Evolutionary conservation across 2,888 invertebrate genomes (phyloP).

Genomic region (Macrophya annulata): DNA sequence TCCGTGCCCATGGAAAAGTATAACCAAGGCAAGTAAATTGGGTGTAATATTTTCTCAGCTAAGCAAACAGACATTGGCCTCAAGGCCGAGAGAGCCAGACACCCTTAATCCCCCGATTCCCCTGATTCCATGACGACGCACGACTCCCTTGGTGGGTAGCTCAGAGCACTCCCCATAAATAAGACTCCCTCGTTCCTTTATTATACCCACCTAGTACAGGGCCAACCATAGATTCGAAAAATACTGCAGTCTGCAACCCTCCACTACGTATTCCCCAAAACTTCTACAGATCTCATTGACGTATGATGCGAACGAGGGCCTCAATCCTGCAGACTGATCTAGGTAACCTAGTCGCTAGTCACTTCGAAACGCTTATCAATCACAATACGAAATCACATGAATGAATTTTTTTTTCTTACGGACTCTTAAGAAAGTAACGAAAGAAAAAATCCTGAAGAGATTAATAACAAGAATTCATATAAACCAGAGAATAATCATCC

Average conservation of each 20-base stretch:
- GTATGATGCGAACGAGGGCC: neutral
- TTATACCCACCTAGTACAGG: neutral
- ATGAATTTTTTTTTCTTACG: neutral
- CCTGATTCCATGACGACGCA: constrained; percentile 27
- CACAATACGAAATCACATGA: constrained; percentile 12
- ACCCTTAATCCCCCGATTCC: constrained; percentile 40
- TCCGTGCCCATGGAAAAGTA: neutral
- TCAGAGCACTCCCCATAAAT: constrained; percentile 38
- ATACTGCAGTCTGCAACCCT: constrained; percentile 21
- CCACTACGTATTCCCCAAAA: neutral
- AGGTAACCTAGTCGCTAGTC: constrained; percentile 13
- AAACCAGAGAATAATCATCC: neutral
- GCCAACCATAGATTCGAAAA: constrained; percentile 31
- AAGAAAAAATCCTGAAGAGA: neutral
- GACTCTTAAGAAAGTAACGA: too few relatives aligned
- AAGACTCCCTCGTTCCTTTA: constrained; percentile 42
- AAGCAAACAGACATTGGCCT: constrained; percentile 37
- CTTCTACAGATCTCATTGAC: constrained; percentile 24
- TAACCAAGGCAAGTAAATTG: constrained; percentile 1
- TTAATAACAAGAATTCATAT: neutral
- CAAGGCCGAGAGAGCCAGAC: neutral
- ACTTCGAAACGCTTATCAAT: constrained; percentile 9
- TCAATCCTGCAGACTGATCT: neutral
- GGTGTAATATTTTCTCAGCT: constrained; percentile 48
- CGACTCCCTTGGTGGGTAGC: constrained; percentile 31